Evolutionary conservation across 1,140 invertebrate species (phyloP), one percentile per base, ranked within the genome.

Genomic region (Drosophila novamexicana): DNA sequence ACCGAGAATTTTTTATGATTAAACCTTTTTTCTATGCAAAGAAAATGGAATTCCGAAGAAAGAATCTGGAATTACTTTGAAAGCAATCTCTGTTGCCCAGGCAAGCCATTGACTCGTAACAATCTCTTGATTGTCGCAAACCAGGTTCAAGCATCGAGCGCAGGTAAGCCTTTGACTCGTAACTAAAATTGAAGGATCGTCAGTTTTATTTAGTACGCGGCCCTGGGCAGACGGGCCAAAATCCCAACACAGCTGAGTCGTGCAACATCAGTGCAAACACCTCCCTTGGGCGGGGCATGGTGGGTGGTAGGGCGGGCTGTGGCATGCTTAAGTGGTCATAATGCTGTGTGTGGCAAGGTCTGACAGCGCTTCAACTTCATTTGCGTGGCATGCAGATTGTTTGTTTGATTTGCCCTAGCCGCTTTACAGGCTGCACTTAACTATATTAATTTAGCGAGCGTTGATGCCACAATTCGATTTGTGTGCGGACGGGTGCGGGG

Each of bases 391-490:
- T 44, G 9, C 57, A 59, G 53, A 49, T 71, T 64, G 66, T 78
- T 81, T 81, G 64, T 70, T 85, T 81, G 74, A 78, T 72, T 85
- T 85, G 67, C 78, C 58, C 71, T 80, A 71, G 57, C 56, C 72
- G 66, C 77, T 69, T 58, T 61, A 16, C 53, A 39, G 58, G 58
- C 50, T 66, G 81, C 81, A 85, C 81, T 85, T 78, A 85, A 57
- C 71, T 47, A 66, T 85, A 86, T 85, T 85, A 85, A 85, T 86
- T 86, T 81, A 58, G 62, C 54, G 37, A 71, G 66, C 34, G 34
- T 56, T 62, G 73, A 73, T 80, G 76, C 64, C 76, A 53, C 50
- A 53, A 37, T 53, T 70, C 67, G 73, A 84, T 69, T 77, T 76
- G 39, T 61, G 58, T 18, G 9, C 22, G 16, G 37, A n/a, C 4